Base-by-base conservation (phyloP, 1,140 invertebrate genomes). In the Aricia agestis region DNA sequence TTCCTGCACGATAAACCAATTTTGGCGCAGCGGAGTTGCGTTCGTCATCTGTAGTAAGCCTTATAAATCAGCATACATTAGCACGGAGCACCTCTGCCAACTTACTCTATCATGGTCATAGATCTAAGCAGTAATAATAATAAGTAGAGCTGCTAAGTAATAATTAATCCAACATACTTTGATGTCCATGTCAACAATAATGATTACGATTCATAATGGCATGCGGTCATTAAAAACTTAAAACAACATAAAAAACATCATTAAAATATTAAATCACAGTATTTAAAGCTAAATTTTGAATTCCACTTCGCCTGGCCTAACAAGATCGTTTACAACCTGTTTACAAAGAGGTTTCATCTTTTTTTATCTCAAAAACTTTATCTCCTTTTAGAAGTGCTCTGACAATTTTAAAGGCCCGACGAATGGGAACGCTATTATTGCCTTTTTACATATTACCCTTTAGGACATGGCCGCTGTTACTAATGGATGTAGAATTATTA, bases 261-360 rank as follows among this genome's bases (percentile, higher is more conserved):
- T 52, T 17, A 66, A 66, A 7, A 66, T 36, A 66, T 32, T 66
- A 32, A 66, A 32, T 66, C 1, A 32, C 13, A 32, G 25, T 36
- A 57, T 52, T 68, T 52, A 52, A 52, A 52, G 13, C 45, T 52
- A 52, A 52, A 15, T 13, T 15, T 13, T 42, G 1, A 15, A 36
- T 36, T 69, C 57, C 31, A 41, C 68, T 69, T 17, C n/a, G 68
- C 57, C 68, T 41, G 59, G 59, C 11, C 69, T 73, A 74, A 79
- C 76, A 79, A 76, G 78, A 84, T 84, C 84, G 80, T 87, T 87
- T 85, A 89, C 85, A 87, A 87, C 84, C 85, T 82, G 86, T 86
- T 87, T 83, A 87, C 85, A 86, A 85, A 87, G 81, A 82, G 83
- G 78, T 76, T 75, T 77, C 77, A 67, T 79, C 78, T 84, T 85